These are phyloP conservation scores for Lepidotrigona ventralis DNA, from an alignment of 1,140 invertebrate species.

Conservation along the genomic window DNA sequence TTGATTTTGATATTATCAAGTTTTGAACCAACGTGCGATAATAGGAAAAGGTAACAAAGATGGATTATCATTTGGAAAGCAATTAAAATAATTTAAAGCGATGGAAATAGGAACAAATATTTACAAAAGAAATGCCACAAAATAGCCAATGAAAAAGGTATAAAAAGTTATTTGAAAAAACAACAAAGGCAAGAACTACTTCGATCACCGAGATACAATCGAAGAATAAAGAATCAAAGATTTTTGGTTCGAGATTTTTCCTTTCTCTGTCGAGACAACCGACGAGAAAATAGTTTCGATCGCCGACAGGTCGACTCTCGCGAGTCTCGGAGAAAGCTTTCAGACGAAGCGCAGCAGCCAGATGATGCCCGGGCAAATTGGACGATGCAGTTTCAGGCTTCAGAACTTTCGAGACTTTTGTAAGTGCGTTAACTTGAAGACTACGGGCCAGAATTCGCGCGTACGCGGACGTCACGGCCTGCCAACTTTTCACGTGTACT, in stretches of 20 bases:
- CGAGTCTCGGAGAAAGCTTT: constrained; percentile 14
- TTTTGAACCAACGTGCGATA: too few relatives aligned
- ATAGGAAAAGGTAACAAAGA: too few relatives aligned
- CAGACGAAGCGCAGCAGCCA: neutral
- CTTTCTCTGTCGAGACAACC: too few relatives aligned
- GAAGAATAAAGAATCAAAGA: too few relatives aligned
- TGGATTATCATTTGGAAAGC: too few relatives aligned
- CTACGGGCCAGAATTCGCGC: neutral
- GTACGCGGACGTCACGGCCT: neutral
- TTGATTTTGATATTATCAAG: too few relatives aligned
- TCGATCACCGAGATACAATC: neutral
- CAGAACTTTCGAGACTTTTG: constrained; percentile 46
- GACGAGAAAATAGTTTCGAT: constrained; percentile 4
- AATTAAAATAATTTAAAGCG: too few relatives aligned
- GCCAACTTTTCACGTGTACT: neutral
- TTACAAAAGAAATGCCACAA: neutral
- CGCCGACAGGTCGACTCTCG: neutral
- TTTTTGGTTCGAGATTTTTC: too few relatives aligned
- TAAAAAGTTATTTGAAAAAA: neutral
- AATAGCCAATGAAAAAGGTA: neutral
- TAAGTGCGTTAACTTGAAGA: constrained; percentile 52
- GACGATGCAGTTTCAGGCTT: neutral
- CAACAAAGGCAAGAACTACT: neutral
- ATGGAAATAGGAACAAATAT: too few relatives aligned
- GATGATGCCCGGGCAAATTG: neutral